phyloP scores from a whole-genome alignment of 2,797 vertebrate species.

The Coregonus ussuriensis region DNA sequence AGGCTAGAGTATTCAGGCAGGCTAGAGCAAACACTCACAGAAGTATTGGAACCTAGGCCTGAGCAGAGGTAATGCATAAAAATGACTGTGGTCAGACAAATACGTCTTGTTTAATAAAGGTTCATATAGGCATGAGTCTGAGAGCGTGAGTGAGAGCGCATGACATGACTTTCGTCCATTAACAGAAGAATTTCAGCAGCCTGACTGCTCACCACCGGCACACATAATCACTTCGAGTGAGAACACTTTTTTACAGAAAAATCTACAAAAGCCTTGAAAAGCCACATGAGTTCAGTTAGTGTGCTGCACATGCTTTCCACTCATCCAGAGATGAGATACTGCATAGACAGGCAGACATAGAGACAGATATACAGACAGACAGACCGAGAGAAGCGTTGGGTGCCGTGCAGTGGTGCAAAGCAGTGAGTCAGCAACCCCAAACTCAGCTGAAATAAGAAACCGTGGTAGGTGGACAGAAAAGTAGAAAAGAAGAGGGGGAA shows the following conservation, averaged over 20 bases:
- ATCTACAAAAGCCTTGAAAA: background rate
- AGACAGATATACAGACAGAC: background rate
- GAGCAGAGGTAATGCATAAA: too few relatives aligned
- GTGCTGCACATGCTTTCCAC: slow-evolving; percentile 9
- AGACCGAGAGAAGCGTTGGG: slow-evolving; percentile 1
- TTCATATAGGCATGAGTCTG: slow-evolving; percentile 1
- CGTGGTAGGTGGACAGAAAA: slow-evolving; percentile 1
- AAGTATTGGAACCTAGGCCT: too few relatives aligned
- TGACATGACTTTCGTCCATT: slow-evolving; percentile 14
- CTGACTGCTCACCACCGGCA: background rate
- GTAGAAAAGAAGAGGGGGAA: background rate
- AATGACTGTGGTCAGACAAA: background rate
- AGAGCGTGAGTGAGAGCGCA: slow-evolving; percentile 8
- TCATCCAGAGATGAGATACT: slow-evolving; percentile 2
- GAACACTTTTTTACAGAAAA: too few relatives aligned
- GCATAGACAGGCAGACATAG: background rate
- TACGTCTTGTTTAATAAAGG: background rate
- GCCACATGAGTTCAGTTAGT: background rate
- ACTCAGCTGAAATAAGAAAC: slow-evolving; percentile 18
- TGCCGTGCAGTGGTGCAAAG: slow-evolving; percentile 32
- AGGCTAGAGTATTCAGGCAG: too few relatives aligned
- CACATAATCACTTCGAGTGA: background rate
- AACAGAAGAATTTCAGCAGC: background rate
- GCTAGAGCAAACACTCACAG: too few relatives aligned
- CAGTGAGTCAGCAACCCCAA: slow-evolving; percentile 19